Evolutionary conservation across 2,113 vertebrate species (phyloP).

Genomic region (Protobothrops flavoviridis): DNA sequence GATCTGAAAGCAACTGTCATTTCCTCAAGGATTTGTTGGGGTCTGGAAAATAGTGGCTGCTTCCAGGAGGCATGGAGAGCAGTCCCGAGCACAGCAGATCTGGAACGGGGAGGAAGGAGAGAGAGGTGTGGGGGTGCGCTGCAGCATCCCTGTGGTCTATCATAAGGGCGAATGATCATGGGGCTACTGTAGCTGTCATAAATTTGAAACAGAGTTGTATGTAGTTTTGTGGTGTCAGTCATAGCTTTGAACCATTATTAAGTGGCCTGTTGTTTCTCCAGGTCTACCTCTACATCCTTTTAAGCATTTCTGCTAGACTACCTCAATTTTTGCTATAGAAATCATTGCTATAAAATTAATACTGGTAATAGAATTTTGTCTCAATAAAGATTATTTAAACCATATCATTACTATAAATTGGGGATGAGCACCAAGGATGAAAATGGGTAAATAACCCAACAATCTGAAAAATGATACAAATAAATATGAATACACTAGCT

Average conservation of each 20-base stretch:
- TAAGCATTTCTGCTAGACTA: not conserved
- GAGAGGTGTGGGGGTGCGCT: fast-evolving
- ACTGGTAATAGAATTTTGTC: fast-evolving
- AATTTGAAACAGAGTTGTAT: not conserved
- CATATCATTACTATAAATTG: fast-evolving
- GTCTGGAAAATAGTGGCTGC: not conserved
- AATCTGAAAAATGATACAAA: constrained; percentile 17
- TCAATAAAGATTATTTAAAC: not conserved
- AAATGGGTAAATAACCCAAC: not conserved
- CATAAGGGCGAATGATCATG: not conserved
- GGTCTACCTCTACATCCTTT: not conserved
- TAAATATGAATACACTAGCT: not conserved
- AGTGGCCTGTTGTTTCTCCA: not conserved
- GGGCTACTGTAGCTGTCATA: not conserved
- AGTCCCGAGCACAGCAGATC: too few species aligned
- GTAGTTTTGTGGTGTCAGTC: not conserved
- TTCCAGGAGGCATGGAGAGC: not conserved
- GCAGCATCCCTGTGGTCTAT: not conserved
- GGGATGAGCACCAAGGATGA: not conserved
- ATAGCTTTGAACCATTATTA: not conserved
- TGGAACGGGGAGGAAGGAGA: not conserved
- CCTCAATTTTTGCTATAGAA: not conserved
- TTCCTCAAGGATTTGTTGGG: not conserved
- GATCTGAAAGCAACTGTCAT: not conserved
- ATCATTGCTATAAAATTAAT: not conserved